Conservation (phyloP, 2,888 invertebrate species). For the Teinopalpus imperialis region DNA sequence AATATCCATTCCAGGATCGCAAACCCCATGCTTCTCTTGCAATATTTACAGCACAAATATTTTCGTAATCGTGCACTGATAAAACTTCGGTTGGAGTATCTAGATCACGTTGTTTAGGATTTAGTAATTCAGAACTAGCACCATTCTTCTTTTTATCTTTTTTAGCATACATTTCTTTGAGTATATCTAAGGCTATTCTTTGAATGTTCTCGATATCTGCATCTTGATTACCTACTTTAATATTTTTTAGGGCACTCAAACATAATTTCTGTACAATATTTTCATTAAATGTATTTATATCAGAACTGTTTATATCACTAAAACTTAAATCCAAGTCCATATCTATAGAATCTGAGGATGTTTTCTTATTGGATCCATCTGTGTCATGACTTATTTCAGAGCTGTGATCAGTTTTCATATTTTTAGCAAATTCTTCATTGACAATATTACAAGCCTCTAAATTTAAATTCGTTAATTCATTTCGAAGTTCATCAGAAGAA, state of each 20-base stretch:
- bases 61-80: slow-evolving; percentile 85
- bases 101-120: slow-evolving; percentile 68
- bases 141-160: slow-evolving; percentile 69
- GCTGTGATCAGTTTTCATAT: slow-evolving; percentile 60
- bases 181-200: slow-evolving; percentile 76
- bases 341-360: slow-evolving; percentile 77
- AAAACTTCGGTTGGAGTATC: slow-evolving; percentile 81
- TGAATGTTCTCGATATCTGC: slow-evolving; percentile 80
- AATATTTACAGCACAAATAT: slow-evolving; percentile 84
- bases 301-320: slow-evolving; percentile 79
- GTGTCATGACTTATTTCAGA: slow-evolving; percentile 74
- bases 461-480: slow-evolving; percentile 61
- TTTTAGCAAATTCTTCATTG: slow-evolving; percentile 60
- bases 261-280: slow-evolving; percentile 79
- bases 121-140: slow-evolving; percentile 50
- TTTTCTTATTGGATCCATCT: slow-evolving; percentile 74
- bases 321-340: slow-evolving; percentile 80
- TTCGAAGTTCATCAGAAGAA: slow-evolving; percentile 75
- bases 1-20: slow-evolving; percentile 85
- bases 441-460: slow-evolving; percentile 57
- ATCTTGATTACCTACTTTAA: slow-evolving; percentile 79
- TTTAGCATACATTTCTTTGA: slow-evolving; percentile 78
- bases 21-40: slow-evolving; percentile 85
- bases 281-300: slow-evolving; percentile 79
- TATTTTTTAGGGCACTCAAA: slow-evolving; percentile 76